Evolutionary conservation across 2,113 vertebrate genomes (phyloP).

Genomic region (Callionymus lyra): DNA sequence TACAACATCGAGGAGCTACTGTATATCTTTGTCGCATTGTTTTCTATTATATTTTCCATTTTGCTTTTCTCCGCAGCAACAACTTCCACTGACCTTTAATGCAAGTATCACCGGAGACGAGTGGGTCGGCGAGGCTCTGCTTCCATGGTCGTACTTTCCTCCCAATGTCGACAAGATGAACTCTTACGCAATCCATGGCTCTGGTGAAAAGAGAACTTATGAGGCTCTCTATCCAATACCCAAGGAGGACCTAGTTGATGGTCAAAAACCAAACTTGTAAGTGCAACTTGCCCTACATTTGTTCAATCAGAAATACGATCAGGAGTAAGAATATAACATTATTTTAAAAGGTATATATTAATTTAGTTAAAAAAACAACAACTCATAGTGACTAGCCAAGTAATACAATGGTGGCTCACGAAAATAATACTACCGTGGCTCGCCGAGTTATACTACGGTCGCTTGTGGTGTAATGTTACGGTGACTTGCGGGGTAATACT

Average conservation of each 20-base stretch:
- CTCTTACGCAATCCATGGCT: conserved; percentile 67
- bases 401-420: too few relatives aligned
- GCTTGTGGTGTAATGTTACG: too few relatives aligned
- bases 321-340: too few relatives aligned
- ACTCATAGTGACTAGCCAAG: too few relatives aligned
- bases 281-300: conserved; percentile 22
- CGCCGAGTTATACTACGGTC: too few relatives aligned
- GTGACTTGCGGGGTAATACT: too few relatives aligned
- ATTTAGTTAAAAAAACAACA: too few relatives aligned
- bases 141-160: conserved; percentile 66
- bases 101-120: conserved; percentile 33
- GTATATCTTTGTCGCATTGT: too few relatives aligned
- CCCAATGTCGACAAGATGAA: conserved; percentile 68
- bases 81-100: conserved; percentile 60
- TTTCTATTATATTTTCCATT: neutral
- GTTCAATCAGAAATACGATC: too few relatives aligned
- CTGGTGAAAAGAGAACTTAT: conserved; percentile 51
- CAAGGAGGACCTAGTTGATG: conserved; percentile 40
- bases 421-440: too few relatives aligned
- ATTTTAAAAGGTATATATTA: too few relatives aligned
- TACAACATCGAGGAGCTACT: too few relatives aligned
- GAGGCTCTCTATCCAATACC: conserved; percentile 64
- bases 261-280: conserved; percentile 65
- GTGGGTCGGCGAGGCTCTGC: conserved; percentile 56
- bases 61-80: conserved; percentile 56